These are phyloP conservation scores for Auanema freiburgensis DNA, from an alignment of 2,888 invertebrate genomes.

Conservation along the genomic window DNA sequence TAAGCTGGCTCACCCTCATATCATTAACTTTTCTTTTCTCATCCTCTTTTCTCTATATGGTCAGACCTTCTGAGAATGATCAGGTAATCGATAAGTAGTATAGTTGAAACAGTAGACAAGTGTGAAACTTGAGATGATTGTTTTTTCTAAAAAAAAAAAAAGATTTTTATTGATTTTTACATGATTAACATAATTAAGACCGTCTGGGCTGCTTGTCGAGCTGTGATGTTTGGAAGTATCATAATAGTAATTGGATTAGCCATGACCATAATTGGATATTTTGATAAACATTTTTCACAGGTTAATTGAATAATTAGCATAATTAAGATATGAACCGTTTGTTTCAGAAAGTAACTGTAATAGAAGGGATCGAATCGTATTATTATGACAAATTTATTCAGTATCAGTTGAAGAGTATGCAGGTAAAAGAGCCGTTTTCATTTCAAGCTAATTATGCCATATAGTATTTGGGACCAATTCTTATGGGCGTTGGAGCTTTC, in stretches of 20 bases:
- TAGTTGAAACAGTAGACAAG: too few species aligned
- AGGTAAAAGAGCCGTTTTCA: constrained; percentile 19
- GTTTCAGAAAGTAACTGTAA: constrained; percentile 27
- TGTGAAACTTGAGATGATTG: neutral
- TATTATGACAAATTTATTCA: constrained; percentile 38
- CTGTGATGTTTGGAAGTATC: constrained; percentile 82
- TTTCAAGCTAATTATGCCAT: constrained; percentile 12
- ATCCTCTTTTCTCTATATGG: too few species aligned
- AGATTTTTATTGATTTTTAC: neutral
- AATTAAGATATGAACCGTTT: neutral
- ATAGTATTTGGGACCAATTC: constrained; percentile 87
- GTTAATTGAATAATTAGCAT: constrained; percentile 18
- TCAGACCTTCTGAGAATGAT: too few species aligned
- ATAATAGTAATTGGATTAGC: constrained; percentile 85
- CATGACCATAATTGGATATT: constrained; percentile 84
- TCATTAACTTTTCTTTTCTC: too few species aligned
- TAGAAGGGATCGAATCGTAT: constrained; percentile 30
- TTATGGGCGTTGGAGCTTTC: constrained; percentile 97
- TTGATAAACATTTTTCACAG: constrained; percentile 57
- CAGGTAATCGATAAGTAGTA: too few species aligned
- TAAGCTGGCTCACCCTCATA: too few species aligned
- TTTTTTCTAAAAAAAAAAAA: neutral
- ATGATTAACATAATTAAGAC: constrained; percentile 49
- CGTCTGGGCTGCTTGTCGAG: constrained; percentile 90
- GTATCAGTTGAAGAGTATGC: constrained; percentile 54